Percentiles rank a stretch among this genome's conserved stretches.
Conservation (phyloP, 2,888 invertebrate genomes). For the Argyra leucocephala region DNA sequence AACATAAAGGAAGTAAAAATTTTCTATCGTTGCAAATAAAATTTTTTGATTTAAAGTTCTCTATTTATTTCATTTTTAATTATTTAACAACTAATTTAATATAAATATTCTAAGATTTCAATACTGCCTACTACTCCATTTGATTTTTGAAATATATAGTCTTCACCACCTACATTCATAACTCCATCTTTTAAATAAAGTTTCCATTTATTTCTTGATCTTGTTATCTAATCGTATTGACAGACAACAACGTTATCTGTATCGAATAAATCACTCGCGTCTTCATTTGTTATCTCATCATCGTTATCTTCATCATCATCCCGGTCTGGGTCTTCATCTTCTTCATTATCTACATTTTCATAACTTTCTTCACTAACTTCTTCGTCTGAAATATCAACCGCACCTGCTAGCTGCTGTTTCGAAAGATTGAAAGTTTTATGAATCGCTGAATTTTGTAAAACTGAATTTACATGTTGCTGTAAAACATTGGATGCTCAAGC, state of each 20-base stretch:
- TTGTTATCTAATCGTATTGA: constrained; percentile 98
- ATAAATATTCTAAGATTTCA: background rate
- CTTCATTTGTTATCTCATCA: constrained; percentile 93
- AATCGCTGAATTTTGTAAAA: constrained; percentile 51
- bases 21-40: too few relatives aligned
- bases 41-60: too few relatives aligned
- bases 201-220: constrained; percentile 98
- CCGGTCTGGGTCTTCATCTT: constrained; percentile 61
- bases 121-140: constrained; percentile 77
- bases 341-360: constrained; percentile 59
- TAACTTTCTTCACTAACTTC: constrained; percentile 70
- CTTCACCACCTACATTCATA: constrained; percentile 96
- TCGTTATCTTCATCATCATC: constrained; percentile 58
- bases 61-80: background rate
- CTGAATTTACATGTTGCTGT: constrained; percentile 83
- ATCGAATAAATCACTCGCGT: constrained; percentile 89
- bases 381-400: constrained; percentile 62
- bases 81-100: constrained; percentile 2
- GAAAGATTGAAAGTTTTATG: constrained; percentile 38
- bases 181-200: constrained; percentile 99
- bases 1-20: too few relatives aligned
- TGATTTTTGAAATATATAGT: constrained; percentile 98
- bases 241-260: constrained; percentile 99
- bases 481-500: constrained; percentile 69
- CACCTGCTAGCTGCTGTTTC: constrained; percentile 54